phyloP scores from a whole-genome alignment of 2,888 invertebrate genomes.

The Brenthis ino region DNA sequence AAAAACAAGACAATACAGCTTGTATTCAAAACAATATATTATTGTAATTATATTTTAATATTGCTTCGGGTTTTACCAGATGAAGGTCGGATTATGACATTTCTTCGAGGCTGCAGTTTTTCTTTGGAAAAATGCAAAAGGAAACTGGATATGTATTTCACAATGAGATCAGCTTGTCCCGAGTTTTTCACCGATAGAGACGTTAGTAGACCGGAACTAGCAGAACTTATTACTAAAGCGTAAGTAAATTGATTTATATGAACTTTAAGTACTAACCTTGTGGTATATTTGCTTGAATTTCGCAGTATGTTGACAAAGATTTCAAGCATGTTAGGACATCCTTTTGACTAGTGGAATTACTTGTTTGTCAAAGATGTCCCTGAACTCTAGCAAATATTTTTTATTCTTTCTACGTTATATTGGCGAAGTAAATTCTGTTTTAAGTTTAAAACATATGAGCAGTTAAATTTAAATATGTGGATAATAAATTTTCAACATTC shows the following conservation, averaged over 20 bases:
- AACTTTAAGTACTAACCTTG: conserved; percentile 3
- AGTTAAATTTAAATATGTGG: too few relatives aligned
- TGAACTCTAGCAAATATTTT: too few relatives aligned
- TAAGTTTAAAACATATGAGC: too few relatives aligned
- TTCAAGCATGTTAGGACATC: too few relatives aligned
- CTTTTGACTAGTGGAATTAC: too few relatives aligned
- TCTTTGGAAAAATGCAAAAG: conserved; percentile 89
- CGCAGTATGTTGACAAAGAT: conserved; percentile 1
- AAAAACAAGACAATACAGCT: too few relatives aligned
- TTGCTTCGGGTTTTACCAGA: conserved; percentile 63
- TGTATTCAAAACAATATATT: too few relatives aligned
- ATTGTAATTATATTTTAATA: too few relatives aligned
- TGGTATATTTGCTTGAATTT: background rate
- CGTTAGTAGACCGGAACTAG: conserved; percentile 84
- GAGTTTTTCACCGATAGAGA: conserved; percentile 91
- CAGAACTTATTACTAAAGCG: conserved; percentile 83
- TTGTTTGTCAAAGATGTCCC: too few relatives aligned
- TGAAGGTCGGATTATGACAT: conserved; percentile 86
- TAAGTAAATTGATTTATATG: conserved; percentile 62
- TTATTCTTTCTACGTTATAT: too few relatives aligned
- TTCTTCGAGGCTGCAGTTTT: conserved; percentile 89
- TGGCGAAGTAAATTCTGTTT: too few relatives aligned
- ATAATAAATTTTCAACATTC: too few relatives aligned
- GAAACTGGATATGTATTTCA: conserved; percentile 93
- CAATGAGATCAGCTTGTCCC: conserved; percentile 90